phyloP scores from a whole-genome alignment of 2,113 vertebrate genomes.

The Rhea pennata region DNA sequence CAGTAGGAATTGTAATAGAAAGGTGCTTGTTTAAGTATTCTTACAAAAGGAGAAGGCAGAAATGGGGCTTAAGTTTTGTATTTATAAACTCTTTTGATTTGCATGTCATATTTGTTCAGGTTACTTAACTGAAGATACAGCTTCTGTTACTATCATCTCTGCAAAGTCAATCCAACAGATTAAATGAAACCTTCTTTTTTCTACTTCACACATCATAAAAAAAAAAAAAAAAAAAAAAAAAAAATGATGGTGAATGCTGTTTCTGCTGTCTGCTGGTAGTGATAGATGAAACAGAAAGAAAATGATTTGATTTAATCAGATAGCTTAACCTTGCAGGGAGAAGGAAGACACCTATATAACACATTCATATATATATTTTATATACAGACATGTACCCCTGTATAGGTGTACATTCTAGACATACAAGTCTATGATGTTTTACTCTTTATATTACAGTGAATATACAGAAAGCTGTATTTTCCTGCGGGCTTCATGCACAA shows the following conservation, averaged over 20 bases:
- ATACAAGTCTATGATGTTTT: not conserved
- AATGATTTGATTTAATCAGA: constrained; percentile 42
- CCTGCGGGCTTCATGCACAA: not conserved
- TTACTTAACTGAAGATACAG: constrained; percentile 32
- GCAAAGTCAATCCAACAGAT: constrained; percentile 38
- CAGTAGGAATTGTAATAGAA: not conserved
- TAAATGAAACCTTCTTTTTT: constrained; percentile 41
- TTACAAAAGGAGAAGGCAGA: not conserved
- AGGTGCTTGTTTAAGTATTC: not conserved
- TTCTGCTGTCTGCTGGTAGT: constrained; percentile 49
- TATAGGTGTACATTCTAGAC: constrained; percentile 13
- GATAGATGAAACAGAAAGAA: constrained; percentile 47
- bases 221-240: not conserved
- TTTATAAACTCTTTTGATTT: constrained; percentile 45
- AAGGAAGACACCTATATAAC: constrained; percentile 28
- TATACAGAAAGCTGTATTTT: not conserved
- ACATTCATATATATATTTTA: constrained; percentile 35
- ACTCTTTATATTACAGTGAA: not conserved
- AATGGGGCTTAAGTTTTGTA: not conserved
- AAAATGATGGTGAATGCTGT: not conserved
- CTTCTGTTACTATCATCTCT: constrained; percentile 1
- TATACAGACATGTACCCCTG: not conserved
- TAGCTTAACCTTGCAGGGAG: constrained; percentile 51
- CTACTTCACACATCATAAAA: constrained; percentile 42
- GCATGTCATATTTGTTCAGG: constrained; percentile 29